These are phyloP conservation scores for Drepanosiphum platanoidis DNA, from an alignment of 2,888 invertebrate species.

Conservation along the genomic window DNA sequence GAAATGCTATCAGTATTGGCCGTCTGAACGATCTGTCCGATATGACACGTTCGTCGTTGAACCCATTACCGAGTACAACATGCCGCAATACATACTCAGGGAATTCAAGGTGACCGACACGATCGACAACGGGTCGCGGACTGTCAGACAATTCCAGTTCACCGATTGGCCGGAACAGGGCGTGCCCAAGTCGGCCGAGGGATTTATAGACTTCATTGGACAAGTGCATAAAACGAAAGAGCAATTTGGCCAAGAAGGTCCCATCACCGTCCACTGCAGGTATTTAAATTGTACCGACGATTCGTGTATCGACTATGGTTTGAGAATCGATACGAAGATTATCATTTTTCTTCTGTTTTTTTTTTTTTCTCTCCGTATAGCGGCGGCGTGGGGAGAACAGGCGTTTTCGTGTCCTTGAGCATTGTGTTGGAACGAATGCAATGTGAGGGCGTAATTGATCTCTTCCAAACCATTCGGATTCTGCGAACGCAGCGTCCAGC, in stretches of 20 bases:
- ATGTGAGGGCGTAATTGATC: constrained; percentile 97
- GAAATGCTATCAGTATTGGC: constrained; percentile 99
- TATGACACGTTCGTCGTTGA: constrained; percentile 99
- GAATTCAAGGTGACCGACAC: constrained; percentile 99
- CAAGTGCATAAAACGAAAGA: constrained; percentile 99
- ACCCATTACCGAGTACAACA: constrained; percentile 99
- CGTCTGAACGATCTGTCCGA: constrained; percentile 94
- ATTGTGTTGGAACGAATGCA: constrained; percentile 99
- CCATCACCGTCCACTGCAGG: constrained; percentile 98
- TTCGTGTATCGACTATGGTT: no score
- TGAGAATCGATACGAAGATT: not conserved
- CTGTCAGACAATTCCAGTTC: constrained; percentile 95
- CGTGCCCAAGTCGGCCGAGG: constrained; percentile 97
- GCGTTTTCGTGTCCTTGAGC: constrained; percentile 97
- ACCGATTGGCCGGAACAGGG: constrained; percentile 97
- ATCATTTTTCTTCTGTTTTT: no score
- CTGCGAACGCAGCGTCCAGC: constrained; percentile 97
- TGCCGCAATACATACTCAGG: constrained; percentile 98
- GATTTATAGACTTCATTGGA: constrained; percentile 98
- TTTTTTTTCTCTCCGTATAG: constrained; percentile 72
- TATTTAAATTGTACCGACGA: constrained; percentile 66
- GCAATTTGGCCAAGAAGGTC: constrained; percentile 99
- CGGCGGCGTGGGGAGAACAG: constrained; percentile 97
- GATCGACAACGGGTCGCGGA: constrained; percentile 94
- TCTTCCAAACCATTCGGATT: constrained; percentile 98